Conservation (phyloP, 2,797 vertebrate species). For the Pteronotus mesoamericanus region DNA sequence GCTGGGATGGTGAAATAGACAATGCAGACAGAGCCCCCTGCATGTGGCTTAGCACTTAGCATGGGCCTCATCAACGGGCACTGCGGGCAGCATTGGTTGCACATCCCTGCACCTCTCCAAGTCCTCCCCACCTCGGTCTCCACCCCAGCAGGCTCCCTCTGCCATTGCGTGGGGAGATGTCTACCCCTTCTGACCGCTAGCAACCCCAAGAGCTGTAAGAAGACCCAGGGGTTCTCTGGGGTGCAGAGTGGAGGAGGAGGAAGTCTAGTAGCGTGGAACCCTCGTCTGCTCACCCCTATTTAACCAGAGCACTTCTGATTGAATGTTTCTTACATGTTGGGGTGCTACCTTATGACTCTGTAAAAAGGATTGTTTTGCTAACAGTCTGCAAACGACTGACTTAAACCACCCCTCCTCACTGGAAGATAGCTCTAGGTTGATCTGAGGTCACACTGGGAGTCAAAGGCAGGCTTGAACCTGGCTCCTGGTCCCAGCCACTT, state of each 20-base stretch:
- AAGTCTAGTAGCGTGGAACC: not conserved
- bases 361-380: conserved; percentile 20
- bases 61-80: not conserved
- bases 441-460: conserved; percentile 7
- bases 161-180: not conserved
- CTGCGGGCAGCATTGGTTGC: not conserved
- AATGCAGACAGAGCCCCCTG: not conserved
- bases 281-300: not conserved
- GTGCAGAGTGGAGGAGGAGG: not conserved
- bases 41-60: not conserved
- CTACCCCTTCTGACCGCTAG: not conserved
- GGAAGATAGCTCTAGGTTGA: not conserved
- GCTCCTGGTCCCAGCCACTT: not conserved
- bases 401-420: not conserved
- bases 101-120: not conserved
- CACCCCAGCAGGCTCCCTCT: not conserved
- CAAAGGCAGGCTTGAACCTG: not conserved
- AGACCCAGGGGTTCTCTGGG: not conserved
- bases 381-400: not conserved
- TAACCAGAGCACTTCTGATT: not conserved
- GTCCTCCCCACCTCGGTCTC: not conserved
- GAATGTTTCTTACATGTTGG: not conserved
- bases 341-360: not conserved
- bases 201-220: not conserved
- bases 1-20: not conserved